Conservation (phyloP, 2,888 invertebrate genomes). For the Apeira syringaria region DNA sequence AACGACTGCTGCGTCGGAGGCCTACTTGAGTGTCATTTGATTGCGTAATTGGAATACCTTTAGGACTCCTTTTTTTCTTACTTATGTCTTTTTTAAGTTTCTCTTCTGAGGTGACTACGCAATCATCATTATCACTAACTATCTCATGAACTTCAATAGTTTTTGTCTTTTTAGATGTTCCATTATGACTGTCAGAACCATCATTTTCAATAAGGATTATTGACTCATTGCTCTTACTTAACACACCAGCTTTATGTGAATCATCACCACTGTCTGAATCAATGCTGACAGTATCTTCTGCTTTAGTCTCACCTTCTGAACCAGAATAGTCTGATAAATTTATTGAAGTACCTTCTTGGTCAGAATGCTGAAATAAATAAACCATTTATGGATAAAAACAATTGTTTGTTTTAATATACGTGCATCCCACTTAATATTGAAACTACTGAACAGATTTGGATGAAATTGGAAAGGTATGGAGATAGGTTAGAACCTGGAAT, state of each 20-base stretch:
- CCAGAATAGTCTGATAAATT: constrained; percentile 44
- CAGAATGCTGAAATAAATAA: constrained; percentile 36
- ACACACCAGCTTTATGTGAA: constrained; percentile 42
- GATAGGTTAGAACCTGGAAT: no score
- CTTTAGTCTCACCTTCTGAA: constrained; percentile 45
- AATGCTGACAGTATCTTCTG: constrained; percentile 65
- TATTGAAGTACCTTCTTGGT: constrained; percentile 50
- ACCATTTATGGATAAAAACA: no score
- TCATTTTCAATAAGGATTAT: constrained; percentile 48
- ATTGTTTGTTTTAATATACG: no score
- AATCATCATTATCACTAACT: constrained; percentile 55
- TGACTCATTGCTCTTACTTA: constrained; percentile 46
- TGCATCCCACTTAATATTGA: no score
- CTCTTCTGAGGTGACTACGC: constrained; percentile 51
- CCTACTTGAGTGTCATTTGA: constrained; percentile 40
- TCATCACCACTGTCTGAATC: constrained; percentile 62
- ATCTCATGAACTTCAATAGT: constrained; percentile 69
- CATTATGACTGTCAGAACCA: constrained; percentile 47
- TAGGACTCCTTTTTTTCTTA: constrained; percentile 18
- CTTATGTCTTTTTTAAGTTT: neutral
- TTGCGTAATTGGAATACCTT: constrained; percentile 20
- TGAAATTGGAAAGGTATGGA: no score
- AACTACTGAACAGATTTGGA: no score
- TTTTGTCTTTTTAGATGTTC: constrained; percentile 41
- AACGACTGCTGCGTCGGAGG: constrained; percentile 62